These are phyloP conservation scores for Upupa epops DNA, from an alignment of 2,113 vertebrate genomes.

Conservation along the genomic window DNA sequence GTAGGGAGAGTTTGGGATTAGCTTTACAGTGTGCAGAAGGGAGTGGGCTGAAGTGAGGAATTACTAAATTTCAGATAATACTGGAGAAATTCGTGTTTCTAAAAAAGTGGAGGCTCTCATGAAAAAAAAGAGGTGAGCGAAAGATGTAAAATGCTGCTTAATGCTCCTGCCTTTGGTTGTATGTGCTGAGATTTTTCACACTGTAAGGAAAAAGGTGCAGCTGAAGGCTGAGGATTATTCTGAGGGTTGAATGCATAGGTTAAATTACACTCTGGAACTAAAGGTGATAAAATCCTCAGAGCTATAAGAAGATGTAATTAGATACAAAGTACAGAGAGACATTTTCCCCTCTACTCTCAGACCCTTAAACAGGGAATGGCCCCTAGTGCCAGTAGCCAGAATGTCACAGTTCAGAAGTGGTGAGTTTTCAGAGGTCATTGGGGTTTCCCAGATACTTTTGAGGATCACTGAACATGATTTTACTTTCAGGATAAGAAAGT, in stretches of 20 bases:
- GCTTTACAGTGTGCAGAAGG: background rate
- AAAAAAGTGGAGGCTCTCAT: background rate
- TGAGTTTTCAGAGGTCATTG: background rate
- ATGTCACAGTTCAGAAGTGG: slow-evolving; percentile 30
- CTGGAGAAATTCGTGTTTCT: background rate
- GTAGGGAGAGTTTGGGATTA: background rate
- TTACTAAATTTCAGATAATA: background rate
- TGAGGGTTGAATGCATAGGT: slow-evolving; percentile 11
- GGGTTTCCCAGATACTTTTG: slow-evolving; percentile 16
- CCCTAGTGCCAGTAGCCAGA: slow-evolving; percentile 19
- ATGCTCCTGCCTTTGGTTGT: background rate
- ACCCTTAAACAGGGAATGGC: background rate
- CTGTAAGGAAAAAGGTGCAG: background rate
- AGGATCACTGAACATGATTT: background rate
- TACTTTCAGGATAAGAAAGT: background rate
- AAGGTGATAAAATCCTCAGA: slow-evolving; percentile 63
- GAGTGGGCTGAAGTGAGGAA: background rate
- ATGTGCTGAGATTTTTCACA: background rate
- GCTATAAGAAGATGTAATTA: slow-evolving; percentile 47
- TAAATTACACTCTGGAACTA: slow-evolving; percentile 53
- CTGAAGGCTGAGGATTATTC: background rate
- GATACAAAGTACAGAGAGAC: slow-evolving; percentile 30
- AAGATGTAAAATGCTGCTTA: background rate
- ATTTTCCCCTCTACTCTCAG: background rate
- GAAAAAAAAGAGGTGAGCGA: background rate